phyloP scores from a whole-genome alignment of 2,888 invertebrate species.

The Pandemis corylana region DNA sequence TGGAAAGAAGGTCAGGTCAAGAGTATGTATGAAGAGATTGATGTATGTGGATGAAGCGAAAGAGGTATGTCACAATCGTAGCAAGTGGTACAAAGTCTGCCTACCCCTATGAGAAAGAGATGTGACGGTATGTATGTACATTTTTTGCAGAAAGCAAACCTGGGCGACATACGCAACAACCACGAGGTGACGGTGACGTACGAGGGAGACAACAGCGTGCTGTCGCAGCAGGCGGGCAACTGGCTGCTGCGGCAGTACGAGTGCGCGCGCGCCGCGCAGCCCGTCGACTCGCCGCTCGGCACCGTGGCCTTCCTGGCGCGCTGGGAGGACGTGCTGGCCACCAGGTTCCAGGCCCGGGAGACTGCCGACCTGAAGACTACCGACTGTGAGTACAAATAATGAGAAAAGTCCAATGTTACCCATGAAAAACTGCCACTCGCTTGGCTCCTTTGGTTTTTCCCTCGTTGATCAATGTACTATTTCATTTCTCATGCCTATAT shows the following conservation, averaged over 20 bases:
- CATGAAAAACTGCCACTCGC: too few species aligned
- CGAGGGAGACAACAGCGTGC: constrained; percentile 97
- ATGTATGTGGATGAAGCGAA: too few species aligned
- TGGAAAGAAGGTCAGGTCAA: too few species aligned
- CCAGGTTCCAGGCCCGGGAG: constrained; percentile 54
- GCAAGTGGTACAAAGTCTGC: too few species aligned
- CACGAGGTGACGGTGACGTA: constrained; percentile 96
- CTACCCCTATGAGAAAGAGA: too few species aligned
- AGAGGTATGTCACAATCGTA: too few species aligned
- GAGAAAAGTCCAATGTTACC: too few species aligned
- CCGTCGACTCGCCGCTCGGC: constrained; percentile 87
- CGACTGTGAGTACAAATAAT: constrained; percentile 61
- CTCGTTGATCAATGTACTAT: too few species aligned
- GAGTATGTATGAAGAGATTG: too few species aligned
- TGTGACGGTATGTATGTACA: neutral
- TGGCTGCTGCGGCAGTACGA: constrained; percentile 91
- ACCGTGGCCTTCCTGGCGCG: constrained; percentile 88
- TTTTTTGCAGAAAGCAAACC: constrained; percentile 87
- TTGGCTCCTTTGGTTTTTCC: too few species aligned
- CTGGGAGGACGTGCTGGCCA: constrained; percentile 48
- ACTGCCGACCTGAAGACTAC: constrained; percentile 63
- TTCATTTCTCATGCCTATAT: too few species aligned
- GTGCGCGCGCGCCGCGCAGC: constrained; percentile 68
- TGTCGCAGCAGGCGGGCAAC: constrained; percentile 95
- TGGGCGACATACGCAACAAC: constrained; percentile 93